Evolutionary conservation across 2,888 invertebrate species (phyloP), one percentile per base, ranked within the genome.

Genomic region (Caradrina kadenii): DNA sequence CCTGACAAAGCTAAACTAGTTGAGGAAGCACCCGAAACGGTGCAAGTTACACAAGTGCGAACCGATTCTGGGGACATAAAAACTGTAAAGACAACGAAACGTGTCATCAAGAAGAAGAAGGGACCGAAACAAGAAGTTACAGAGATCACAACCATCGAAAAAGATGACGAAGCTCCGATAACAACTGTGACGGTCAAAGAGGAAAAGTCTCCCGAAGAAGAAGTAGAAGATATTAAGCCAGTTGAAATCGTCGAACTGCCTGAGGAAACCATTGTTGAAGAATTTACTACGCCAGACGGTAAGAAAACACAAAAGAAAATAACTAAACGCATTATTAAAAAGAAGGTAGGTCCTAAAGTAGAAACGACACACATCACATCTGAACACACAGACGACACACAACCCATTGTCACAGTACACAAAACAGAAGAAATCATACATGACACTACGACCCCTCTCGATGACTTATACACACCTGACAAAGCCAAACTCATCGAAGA

Each of bases 311-410:
- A 91, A 72, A 89, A 90, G 66, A 81, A 89, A 17, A 77, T 91
- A 11, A 91, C 88, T 31, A 93, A 90, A 76, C 90, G 90, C 0
- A 80, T 87, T 0, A 91, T 93, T 26, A 94, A 86, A 93, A 96
- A 53, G 82, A 94, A 71, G 92, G 92, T 75, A 93, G 91, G 89
- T 55, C 90, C 82, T 4, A 83, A 72, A n/a, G n/a, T 78, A 0
- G 74, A 78, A 73, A 81, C 79, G 0, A 76, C 79, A 31, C 35
- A 79, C 19, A 76, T 79, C 42, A 66, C 56, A 4, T 93, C 92
- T 79, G 91, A 87, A 84, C 82, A 90, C 75, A 74, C 93, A 89
- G 86, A 96, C 86, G 86, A 93, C 88, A 92, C 93, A 63, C 50
- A 87, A 54, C 85, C 90, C 39, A 71, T 73, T 7, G 49, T 72